Percentiles rank a stretch among this genome's conserved stretches.
Conservation (phyloP, 2,888 invertebrate species). For the Gastracanthus pulcherrimus region DNA sequence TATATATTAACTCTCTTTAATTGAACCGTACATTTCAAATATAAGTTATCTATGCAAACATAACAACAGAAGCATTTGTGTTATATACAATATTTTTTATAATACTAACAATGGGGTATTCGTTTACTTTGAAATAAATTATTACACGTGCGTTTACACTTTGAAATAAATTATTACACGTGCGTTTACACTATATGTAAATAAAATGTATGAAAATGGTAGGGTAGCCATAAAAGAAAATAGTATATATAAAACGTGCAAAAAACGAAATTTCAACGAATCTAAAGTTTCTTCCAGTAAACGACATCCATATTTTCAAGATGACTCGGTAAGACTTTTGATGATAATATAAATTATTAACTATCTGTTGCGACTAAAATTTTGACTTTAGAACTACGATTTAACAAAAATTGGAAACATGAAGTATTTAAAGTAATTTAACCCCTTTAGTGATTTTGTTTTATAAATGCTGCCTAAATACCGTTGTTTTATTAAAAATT, state of each 20-base stretch:
- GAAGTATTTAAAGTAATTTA: too few relatives aligned
- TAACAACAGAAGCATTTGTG: background rate
- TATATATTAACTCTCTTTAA: background rate
- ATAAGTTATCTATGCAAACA: background rate
- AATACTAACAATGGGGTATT: background rate
- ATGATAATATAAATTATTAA: background rate
- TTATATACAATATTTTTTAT: too few relatives aligned
- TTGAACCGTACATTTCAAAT: background rate
- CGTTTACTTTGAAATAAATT: background rate
- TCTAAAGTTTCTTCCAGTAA: background rate
- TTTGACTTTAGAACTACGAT: too few relatives aligned
- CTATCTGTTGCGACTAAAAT: background rate
- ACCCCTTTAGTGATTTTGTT: background rate
- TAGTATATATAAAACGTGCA: background rate
- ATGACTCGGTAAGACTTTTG: background rate
- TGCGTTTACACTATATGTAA: background rate
- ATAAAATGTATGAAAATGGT: background rate
- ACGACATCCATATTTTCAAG: background rate
- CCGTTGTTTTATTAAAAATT: too few relatives aligned
- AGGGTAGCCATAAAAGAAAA: background rate
- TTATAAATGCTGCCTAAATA: too few relatives aligned
- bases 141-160: too few relatives aligned
- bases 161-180: too few relatives aligned
- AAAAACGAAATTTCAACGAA: background rate
- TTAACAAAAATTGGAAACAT: background rate